Evolutionary conservation across 37 sponge, comb jelly and placozoan genomes (phyloP).

Genomic region (Tethya wilhelma): DNA sequence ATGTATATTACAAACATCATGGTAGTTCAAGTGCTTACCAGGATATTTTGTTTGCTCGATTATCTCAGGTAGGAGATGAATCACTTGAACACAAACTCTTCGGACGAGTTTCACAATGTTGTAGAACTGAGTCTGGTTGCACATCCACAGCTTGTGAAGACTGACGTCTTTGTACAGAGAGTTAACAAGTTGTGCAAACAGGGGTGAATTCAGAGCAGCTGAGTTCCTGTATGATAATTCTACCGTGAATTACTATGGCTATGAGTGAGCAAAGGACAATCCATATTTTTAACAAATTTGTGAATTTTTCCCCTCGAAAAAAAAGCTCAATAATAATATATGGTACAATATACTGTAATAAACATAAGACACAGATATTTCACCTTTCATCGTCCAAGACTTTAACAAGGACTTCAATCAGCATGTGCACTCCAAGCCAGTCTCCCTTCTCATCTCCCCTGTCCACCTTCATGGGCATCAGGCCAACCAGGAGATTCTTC

Average conservation of each 20-base stretch:
- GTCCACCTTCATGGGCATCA: neutral
- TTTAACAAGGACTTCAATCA: slow-evolving; percentile 14
- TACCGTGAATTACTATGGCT: too few relatives aligned
- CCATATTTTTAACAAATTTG: too few relatives aligned
- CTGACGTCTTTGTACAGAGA: neutral
- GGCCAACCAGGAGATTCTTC: neutral
- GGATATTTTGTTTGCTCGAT: neutral
- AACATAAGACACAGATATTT: neutral
- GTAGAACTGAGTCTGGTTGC: neutral
- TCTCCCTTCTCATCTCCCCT: neutral
- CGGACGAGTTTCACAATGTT: neutral
- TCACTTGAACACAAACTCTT: neutral
- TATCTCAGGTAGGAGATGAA: slow-evolving; percentile 1
- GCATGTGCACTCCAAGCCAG: slow-evolving; percentile 7
- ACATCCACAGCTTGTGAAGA: neutral
- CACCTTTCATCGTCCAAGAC: slow-evolving; percentile 25
- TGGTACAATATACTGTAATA: too few relatives aligned
- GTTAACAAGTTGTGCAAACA: neutral
- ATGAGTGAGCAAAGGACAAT: too few relatives aligned
- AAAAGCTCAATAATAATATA: too few relatives aligned
- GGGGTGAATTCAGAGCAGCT: neutral
- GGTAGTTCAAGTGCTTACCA: slow-evolving; percentile 1
- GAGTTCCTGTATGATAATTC: slow-evolving; percentile 5
- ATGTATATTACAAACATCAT: too few relatives aligned
- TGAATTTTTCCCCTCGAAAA: too few relatives aligned